Conservation (phyloP, 2,797 vertebrate genomes). For the Mallotus villosus region DNA sequence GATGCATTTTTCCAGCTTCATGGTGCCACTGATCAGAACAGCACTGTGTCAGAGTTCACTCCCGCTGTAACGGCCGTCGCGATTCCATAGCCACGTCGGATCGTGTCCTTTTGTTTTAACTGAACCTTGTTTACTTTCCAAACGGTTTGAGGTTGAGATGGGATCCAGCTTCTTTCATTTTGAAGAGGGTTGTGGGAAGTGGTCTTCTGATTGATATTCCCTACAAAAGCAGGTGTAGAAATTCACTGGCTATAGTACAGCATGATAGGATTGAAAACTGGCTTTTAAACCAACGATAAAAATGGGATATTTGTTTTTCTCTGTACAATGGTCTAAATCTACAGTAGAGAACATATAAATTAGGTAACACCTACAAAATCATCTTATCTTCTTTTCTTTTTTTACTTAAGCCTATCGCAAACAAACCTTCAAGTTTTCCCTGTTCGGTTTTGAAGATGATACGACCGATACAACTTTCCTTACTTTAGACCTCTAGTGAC, state of each 20-base stretch:
- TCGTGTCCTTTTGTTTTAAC: constrained; percentile 24
- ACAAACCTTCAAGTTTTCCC: no score
- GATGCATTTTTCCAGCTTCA: constrained; percentile 29
- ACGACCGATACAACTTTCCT: background rate
- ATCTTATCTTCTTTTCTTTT: no score
- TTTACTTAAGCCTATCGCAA: no score
- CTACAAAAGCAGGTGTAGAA: background rate
- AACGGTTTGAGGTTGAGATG: constrained; percentile 9
- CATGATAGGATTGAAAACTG: background rate
- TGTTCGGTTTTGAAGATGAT: background rate
- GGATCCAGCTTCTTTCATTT: constrained; percentile 11
- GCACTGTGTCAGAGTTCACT: constrained; percentile 29
- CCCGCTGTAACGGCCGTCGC: constrained; percentile 9
- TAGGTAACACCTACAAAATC: no score
- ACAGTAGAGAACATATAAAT: no score
- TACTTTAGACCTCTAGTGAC: constrained; percentile 18
- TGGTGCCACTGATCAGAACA: constrained; percentile 19
- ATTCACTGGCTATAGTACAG: background rate
- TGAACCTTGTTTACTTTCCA: constrained; percentile 17
- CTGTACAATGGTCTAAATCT: no score
- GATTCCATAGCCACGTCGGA: constrained; percentile 15
- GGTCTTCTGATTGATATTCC: background rate
- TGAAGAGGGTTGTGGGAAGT: background rate
- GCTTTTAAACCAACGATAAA: no score
- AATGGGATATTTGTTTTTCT: no score